Evolutionary conservation across 2,888 invertebrate genomes (phyloP).

Genomic region (Plagodis dolabraria): DNA sequence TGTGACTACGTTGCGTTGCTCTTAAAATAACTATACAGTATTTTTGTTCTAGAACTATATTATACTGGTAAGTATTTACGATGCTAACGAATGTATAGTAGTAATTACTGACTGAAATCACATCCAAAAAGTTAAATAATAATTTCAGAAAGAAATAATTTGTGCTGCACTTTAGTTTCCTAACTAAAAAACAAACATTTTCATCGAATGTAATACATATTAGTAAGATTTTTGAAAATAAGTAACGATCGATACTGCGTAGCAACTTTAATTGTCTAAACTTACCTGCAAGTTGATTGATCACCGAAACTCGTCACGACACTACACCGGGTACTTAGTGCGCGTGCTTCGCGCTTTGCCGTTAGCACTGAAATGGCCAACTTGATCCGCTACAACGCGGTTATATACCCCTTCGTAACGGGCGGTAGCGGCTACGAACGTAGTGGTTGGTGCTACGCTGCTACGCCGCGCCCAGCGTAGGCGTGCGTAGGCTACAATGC

Average conservation of each 20-base stretch:
- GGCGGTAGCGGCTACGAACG: conserved; percentile 13
- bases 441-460: conserved; percentile 59
- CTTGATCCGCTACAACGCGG: conserved; percentile 44
- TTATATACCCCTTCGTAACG: conserved; percentile 58
- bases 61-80: no score
- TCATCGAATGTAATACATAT: no score
- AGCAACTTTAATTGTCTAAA: conserved; percentile 32
- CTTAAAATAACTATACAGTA: neutral
- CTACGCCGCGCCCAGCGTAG: conserved; percentile 77
- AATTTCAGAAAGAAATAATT: no score
- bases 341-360: conserved; percentile 63
- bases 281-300: conserved; percentile 64
- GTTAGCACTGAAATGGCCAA: conserved; percentile 66
- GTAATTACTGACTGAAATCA: no score
- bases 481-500: conserved; percentile 66
- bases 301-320: conserved; percentile 47
- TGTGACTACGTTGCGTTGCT: neutral
- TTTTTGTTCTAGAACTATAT: no score
- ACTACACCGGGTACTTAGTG: conserved; percentile 44
- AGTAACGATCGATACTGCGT: no score
- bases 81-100: no score
- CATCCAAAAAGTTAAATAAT: no score
- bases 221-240: no score
- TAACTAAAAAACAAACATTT: no score
- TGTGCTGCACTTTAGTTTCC: no score